These are phyloP conservation scores for Portunus trituberculatus DNA, from an alignment of 1,140 invertebrate genomes.

Conservation along the genomic window DNA sequence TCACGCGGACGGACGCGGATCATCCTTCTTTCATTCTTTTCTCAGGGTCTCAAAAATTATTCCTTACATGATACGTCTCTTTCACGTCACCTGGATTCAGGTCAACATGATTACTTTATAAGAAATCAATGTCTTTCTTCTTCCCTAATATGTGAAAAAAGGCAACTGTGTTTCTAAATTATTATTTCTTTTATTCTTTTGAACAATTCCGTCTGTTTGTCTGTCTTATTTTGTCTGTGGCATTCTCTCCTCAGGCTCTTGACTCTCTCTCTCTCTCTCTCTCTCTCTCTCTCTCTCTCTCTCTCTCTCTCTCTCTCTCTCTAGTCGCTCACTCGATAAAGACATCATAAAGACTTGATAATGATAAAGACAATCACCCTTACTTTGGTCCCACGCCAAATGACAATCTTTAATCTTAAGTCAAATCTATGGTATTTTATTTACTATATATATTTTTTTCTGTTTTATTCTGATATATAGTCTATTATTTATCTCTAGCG, in stretches of 20 bases:
- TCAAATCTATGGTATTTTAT: neutral
- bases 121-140: neutral
- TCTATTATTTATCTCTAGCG: constrained; percentile 14
- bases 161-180: neutral
- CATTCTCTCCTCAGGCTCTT: neutral
- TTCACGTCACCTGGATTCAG: neutral
- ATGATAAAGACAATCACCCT: too few species aligned
- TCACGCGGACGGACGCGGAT: neutral
- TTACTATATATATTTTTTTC: constrained; percentile 1
- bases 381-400: neutral
- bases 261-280: neutral
- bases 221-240: neutral
- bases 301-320: neutral
- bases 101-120: neutral
- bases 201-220: neutral
- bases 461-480: constrained; percentile 15
- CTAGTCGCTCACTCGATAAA: neutral
- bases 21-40: too few species aligned
- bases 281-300: too few species aligned
- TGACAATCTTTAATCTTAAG: constrained; percentile 3
- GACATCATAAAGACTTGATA: neutral
- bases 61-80: neutral
- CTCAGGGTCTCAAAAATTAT: neutral
- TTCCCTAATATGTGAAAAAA: neutral
- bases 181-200: neutral